Evolutionary conservation across 2,888 invertebrate genomes (phyloP), one percentile per base, ranked within the genome.

Genomic region (Zaprionus obscuricornis): DNA sequence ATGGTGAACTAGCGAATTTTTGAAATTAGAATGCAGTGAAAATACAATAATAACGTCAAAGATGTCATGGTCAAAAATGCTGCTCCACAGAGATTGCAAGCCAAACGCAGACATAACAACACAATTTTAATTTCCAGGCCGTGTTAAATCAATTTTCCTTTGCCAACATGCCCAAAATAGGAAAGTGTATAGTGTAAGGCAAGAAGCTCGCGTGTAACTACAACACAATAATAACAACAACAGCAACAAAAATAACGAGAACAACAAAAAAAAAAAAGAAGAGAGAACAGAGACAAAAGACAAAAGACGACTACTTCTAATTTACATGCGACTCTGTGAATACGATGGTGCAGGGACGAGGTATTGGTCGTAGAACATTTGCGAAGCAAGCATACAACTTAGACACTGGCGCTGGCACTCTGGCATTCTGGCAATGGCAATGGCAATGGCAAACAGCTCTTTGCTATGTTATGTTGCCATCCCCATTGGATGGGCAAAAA

Each of bases 231-330:
- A 50, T 27, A 36, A 50, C 18, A 24, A 18, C 37, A 56, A 50
- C 14, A 52, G n/a, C 43, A 26, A 45, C 1, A 24, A 11, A 1
- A 13, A 33, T 3, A 0, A 33, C 18, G 18, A n/a, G 22, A 20
- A 27, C 11, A 17, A 8, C 13, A 29, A 40, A 3, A 17, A 20
- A 39, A 31, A 8, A 14, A 13, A 24, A 40, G 36, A 39, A 24
- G 17, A 26, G n/a, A 29, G 34, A 43, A 47, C 24, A 40, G 54
- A 49, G 34, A n/a, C n/a, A 56, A 58, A 63, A 78, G 55, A 69
- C 63, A 82, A 64, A 69, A 57, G 60, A 59, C 73, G 73, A 60
- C 67, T 63, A 59, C 70, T 77, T 85, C 86, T 85, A 85, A 87
- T 85, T 85, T 85, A 79, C 84, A 79, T 83, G 86, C 51, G 52